These are phyloP conservation scores for Philonicus albiceps DNA, from an alignment of 2,888 invertebrate genomes.

Conservation along the genomic window DNA sequence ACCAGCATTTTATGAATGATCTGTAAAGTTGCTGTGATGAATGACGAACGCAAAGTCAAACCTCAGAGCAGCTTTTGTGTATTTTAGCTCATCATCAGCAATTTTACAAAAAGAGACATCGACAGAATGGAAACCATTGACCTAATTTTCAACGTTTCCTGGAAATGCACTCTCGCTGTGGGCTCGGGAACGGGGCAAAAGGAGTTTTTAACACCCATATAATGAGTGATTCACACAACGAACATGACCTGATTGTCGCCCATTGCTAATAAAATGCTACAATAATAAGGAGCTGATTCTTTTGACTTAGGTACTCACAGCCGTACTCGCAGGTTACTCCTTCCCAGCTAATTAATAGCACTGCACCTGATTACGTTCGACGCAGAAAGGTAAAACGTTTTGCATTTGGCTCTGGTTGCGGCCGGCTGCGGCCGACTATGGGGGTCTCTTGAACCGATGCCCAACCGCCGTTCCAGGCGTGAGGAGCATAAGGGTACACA, in stretches of 20 bases:
- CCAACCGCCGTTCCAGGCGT: background rate
- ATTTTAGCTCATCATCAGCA: background rate
- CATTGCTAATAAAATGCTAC: background rate
- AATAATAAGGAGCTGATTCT: background rate
- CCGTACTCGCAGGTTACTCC: background rate
- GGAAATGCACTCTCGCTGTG: background rate
- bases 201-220: background rate
- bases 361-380: background rate
- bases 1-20: background rate
- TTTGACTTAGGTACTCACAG: background rate
- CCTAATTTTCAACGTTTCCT: background rate
- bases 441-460: background rate
- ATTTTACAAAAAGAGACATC: background rate
- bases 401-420: background rate
- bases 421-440: too few species aligned
- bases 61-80: background rate
- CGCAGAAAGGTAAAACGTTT: constrained; percentile 20
- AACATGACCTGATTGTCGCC: background rate
- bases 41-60: background rate
- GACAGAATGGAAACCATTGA: constrained; percentile 1
- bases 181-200: background rate
- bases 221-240: constrained; percentile 2
- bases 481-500: background rate
- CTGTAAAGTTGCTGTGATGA: background rate
- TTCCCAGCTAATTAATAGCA: background rate